These are phyloP conservation scores for Oceanodroma tethys DNA, from an alignment of 2,113 vertebrate species.

Conservation along the genomic window DNA sequence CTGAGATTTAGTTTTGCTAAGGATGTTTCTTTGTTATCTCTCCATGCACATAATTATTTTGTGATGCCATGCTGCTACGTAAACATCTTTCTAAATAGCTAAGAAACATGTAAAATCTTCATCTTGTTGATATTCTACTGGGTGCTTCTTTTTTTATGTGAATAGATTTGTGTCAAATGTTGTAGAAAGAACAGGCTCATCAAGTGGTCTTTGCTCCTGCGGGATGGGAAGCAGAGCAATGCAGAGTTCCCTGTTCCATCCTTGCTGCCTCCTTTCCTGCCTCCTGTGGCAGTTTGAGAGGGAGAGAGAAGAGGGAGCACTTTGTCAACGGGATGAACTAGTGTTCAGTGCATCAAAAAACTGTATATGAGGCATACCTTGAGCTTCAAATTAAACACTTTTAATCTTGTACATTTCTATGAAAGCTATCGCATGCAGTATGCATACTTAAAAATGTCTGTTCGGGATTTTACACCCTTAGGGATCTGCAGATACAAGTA, in stretches of 20 bases:
- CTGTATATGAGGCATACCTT: neutral
- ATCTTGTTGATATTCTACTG: neutral
- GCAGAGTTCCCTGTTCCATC: rapidly evolving
- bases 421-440: neutral
- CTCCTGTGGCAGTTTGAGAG: neutral
- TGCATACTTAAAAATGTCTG: neutral
- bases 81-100: constrained; percentile 6
- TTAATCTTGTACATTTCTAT: neutral
- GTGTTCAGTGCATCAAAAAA: neutral
- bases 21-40: neutral
- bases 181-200: neutral
- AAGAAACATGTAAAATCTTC: neutral
- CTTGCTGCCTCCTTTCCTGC: neutral
- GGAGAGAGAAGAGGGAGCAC: neutral
- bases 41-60: constrained; percentile 8
- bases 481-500: neutral
- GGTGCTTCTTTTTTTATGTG: neutral
- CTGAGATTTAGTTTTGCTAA: neutral
- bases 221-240: rapidly evolving
- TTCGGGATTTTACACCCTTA: neutral
- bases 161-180: neutral
- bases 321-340: neutral
- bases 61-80: neutral
- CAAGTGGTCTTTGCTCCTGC: neutral
- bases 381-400: neutral